Evolutionary conservation across 2,888 invertebrate species (phyloP), one percentile per base, ranked within the genome.

Genomic region (Clistopyga incitator): DNA sequence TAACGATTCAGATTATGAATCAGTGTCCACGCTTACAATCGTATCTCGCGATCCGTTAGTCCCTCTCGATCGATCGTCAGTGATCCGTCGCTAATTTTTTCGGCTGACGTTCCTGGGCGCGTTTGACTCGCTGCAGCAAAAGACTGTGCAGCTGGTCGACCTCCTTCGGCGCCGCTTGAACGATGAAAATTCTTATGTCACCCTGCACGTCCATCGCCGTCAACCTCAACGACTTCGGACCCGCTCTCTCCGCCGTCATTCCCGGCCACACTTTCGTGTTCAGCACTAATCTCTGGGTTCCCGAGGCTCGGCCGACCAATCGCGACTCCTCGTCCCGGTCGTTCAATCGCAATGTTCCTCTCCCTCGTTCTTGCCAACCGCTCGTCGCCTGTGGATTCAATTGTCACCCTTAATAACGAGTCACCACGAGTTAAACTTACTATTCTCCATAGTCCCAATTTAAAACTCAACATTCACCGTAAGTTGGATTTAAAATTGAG

Each of bases 261-360:
- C 97, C 98, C 6, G 97, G 95, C 98, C 98, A 98, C 85, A 97
- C 96, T 95, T 98, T 98, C 54, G 98, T 98, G 93, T 99, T 99
- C 81, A 99, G 95, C 90, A 98, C 96, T 74, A 99, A 96, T 77
- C 98, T 95, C 87, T 98, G 95, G 88, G 97, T 98, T 70, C 99
- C 99, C 20, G 97, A 95, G 38, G 97, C 97, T 85, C 99, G 95
- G 92, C 98, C 98, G 25, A 99, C 98, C 15, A 99, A 95, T 84
- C 98, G 94, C 84, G 96, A 98, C 90, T 96, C 95, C 65, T 94
- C 94, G 67, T 94, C 93, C n/a, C 93, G 93, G 81, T 94, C 95
- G 94, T 99, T 99, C 15, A 99, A 94, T 86, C 98, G 95, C 86
- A 99, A 94, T 86, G 96, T 96, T 45, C 99, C 99, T 88, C 98